Evolutionary conservation across 2,113 vertebrate genomes (phyloP).

Genomic region (Scortum barcoo): DNA sequence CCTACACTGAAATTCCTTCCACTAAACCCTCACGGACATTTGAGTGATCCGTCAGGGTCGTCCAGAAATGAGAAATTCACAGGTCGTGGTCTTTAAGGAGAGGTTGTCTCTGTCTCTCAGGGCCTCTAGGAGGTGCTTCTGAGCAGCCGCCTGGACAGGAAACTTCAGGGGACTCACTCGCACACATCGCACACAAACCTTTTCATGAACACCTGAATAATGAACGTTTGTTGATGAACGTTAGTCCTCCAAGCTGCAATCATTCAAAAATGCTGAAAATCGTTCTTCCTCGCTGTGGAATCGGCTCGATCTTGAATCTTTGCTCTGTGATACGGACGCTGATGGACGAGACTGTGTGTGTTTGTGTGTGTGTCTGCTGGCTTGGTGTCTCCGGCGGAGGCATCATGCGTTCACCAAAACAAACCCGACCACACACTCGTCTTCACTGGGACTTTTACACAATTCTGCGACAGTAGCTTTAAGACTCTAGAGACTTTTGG

Average conservation of each 20-base stretch:
- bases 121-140: slow-evolving; percentile 76
- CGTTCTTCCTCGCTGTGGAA: slow-evolving; percentile 73
- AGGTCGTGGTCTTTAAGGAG: slow-evolving; percentile 32
- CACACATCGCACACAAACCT: slow-evolving; percentile 26
- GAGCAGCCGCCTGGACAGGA: slow-evolving; percentile 66
- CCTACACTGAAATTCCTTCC: slow-evolving; percentile 43
- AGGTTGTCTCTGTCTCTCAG: slow-evolving; percentile 74
- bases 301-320: slow-evolving; percentile 36
- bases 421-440: slow-evolving; percentile 43
- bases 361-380: slow-evolving; percentile 37
- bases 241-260: slow-evolving; percentile 71
- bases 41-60: slow-evolving; percentile 23
- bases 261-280: slow-evolving; percentile 67
- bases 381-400: slow-evolving; percentile 38
- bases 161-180: slow-evolving; percentile 65
- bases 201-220: slow-evolving; percentile 52
- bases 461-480: slow-evolving; percentile 73
- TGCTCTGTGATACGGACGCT: slow-evolving; percentile 19
- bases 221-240: slow-evolving; percentile 55
- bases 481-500: slow-evolving; percentile 71
- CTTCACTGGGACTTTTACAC: slow-evolving; percentile 54
- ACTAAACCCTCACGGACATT: slow-evolving; percentile 27
- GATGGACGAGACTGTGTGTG: slow-evolving; percentile 8
- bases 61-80: slow-evolving; percentile 34
- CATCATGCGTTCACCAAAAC: slow-evolving; percentile 72